Conservation (phyloP, 1,140 invertebrate species). For the Lordiphosa stackelbergi region DNA sequence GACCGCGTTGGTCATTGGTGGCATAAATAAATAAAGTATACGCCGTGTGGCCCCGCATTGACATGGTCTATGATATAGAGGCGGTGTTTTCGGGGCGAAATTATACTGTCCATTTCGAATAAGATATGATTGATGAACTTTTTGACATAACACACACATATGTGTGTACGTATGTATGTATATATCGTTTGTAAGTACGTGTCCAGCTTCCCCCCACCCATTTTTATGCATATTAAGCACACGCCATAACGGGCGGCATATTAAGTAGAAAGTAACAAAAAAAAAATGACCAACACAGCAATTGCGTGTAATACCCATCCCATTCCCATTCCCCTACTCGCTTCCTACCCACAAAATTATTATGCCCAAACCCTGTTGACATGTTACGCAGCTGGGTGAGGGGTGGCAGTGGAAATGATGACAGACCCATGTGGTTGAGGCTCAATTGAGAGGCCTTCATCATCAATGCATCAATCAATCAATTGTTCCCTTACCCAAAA, state of each 20-base stretch:
- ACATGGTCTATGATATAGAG: not conserved
- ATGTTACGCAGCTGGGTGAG: not conserved
- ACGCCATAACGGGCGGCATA: slow-evolving; percentile 29
- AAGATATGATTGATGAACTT: slow-evolving; percentile 56
- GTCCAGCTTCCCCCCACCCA: slow-evolving; percentile 4
- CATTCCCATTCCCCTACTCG: not conserved
- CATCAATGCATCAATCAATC: slow-evolving; percentile 7
- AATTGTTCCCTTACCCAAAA: not conserved
- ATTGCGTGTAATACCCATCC: not conserved
- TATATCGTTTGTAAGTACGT: slow-evolving; percentile 1
- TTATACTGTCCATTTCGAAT: slow-evolving; percentile 48
- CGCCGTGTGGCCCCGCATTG: not conserved
- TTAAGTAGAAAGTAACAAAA: slow-evolving; percentile 4
- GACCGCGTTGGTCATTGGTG: slow-evolving; percentile 3
- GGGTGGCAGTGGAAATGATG: not conserved
- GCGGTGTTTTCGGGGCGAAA: slow-evolving; percentile 17
- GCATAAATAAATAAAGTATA: slow-evolving; percentile 12
- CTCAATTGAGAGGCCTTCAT: no score
- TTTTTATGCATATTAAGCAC: slow-evolving; percentile 52
- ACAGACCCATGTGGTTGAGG: not conserved
- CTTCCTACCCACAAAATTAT: no score
- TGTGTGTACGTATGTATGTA: not conserved
- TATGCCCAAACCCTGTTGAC: not conserved
- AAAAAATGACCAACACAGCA: slow-evolving; percentile 8
- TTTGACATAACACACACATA: slow-evolving; percentile 11